Evolutionary conservation across 2,888 invertebrate genomes (phyloP), one percentile per base, ranked within the genome.

Genomic region (Trissoscelio sp.): DNA sequence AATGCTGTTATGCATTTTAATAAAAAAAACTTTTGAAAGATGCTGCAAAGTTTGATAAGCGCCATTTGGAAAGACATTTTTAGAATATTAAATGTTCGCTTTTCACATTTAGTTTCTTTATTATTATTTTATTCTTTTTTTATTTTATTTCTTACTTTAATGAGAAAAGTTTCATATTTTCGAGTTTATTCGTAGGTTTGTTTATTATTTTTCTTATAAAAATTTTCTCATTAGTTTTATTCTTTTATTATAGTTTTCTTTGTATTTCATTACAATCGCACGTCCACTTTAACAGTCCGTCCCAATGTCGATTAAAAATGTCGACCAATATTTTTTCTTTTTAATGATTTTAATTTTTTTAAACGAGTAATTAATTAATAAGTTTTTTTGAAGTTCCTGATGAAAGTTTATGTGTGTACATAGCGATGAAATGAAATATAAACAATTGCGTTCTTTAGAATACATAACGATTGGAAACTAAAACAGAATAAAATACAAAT

Each of bases 211-310:
- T 4, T 9, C 11, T 34, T 34, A n/a, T n/a, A n/a, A 9, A 34
- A 9, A 34, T 34, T 18, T 44, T 39, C 6, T 18, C 12, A 44
- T 28, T 16, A 3, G 6, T n/a, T 3, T 53, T 18, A 31, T 7
- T 28, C 7, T 1, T 12, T 39, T 7, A 1, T 39, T 58, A 6
- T 37, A 18, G 22, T 39, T 39, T 58, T 46, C 18, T 3, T 16
- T 20, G 39, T 42, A 60, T 28, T 14, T 1, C 14, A 60, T 46
- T 31, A 20, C 1, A 48, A 48, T 34, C 14, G 3, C 22, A 34
- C 58, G 72, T 72, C 72, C 72, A 72, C 11, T 24, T 72, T 39
- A 46, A 70, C 16, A 20, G 51, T 72, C 60, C 72, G 72, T 72
- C 72, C 72, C 48, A 9, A 28, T 34, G 20, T 51, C 37, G 34